phyloP scores from a whole-genome alignment of 2,797 vertebrate species.

The Pseudochaenichthys georgianus region DNA sequence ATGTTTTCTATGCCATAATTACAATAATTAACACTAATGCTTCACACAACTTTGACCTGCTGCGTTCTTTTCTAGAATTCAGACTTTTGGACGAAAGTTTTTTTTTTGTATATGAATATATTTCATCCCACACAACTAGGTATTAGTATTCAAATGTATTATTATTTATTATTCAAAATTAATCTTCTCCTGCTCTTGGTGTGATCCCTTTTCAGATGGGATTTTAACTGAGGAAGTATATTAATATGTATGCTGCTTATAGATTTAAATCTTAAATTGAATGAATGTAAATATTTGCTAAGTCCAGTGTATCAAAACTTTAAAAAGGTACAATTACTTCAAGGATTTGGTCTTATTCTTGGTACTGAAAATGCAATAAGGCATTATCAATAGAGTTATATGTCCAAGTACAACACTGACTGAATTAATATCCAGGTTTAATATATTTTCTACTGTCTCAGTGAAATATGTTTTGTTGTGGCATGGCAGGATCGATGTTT shows the following conservation, averaged over 20 bases:
- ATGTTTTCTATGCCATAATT: no score
- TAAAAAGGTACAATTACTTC: background rate
- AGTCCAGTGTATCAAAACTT: slow-evolving; percentile 1
- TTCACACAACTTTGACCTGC: no score
- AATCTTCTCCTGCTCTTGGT: slow-evolving; percentile 20
- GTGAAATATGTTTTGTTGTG: background rate
- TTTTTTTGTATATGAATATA: no score
- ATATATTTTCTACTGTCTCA: background rate
- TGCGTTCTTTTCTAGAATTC: no score
- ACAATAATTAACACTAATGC: no score
- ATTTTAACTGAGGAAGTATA: slow-evolving; percentile 7
- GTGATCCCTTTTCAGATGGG: slow-evolving; percentile 1
- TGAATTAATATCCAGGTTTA: slow-evolving; percentile 3
- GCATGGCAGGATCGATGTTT: background rate
- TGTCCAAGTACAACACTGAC: slow-evolving; percentile 5
- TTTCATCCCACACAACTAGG: no score
- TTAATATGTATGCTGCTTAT: background rate
- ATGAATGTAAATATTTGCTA: slow-evolving; percentile 6
- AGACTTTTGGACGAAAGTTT: no score
- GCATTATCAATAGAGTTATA: background rate
- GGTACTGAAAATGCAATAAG: background rate
- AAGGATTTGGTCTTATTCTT: background rate
- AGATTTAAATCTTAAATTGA: slow-evolving; percentile 9
- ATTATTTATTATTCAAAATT: no score
- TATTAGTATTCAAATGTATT: slow-evolving; percentile 21